A percentile compares a stretch with the other conserved stretches of the same genome.
Conservation (phyloP, 2,888 invertebrate species). For the Drosophila emarginata region DNA sequence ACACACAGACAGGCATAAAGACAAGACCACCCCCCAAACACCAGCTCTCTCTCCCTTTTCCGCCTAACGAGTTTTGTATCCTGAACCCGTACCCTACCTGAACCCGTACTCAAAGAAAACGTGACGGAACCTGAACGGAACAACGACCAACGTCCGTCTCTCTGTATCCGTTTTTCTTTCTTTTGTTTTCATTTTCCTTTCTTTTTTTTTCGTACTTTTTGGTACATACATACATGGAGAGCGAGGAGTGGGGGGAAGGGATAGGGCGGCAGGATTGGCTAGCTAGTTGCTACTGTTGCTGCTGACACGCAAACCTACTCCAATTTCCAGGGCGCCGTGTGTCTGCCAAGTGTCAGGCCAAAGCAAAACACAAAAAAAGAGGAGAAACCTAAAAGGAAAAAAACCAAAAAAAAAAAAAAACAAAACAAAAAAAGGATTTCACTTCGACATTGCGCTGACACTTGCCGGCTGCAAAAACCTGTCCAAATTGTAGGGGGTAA, state of each 20-base stretch:
- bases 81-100: neutral
- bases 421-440: conserved; percentile 50
- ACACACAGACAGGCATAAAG: conserved; percentile 15
- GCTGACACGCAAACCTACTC: conserved; percentile 73
- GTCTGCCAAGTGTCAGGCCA: conserved; percentile 54
- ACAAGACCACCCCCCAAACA: neutral
- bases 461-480: conserved; percentile 35
- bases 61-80: neutral
- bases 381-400: conserved; percentile 10
- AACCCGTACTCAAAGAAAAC: conserved; percentile 12
- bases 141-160: conserved; percentile 30
- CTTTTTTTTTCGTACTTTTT: neutral
- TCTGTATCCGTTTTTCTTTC: neutral
- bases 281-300: conserved; percentile 29
- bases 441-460: conserved; percentile 58
- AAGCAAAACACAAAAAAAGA: conserved; percentile 43
- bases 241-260: neutral
- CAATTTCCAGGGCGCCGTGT: conserved; percentile 57
- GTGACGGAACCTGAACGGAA: conserved; percentile 19
- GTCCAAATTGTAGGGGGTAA: neutral
- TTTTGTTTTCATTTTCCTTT: neutral
- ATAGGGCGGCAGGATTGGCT: neutral
- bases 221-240: neutral
- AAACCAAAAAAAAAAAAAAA: conserved; percentile 12
- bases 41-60: too few species aligned